Evolutionary conservation across 2,113 vertebrate genomes (phyloP), one percentile per base, ranked within the genome.

Genomic region (Uria aalge): DNA sequence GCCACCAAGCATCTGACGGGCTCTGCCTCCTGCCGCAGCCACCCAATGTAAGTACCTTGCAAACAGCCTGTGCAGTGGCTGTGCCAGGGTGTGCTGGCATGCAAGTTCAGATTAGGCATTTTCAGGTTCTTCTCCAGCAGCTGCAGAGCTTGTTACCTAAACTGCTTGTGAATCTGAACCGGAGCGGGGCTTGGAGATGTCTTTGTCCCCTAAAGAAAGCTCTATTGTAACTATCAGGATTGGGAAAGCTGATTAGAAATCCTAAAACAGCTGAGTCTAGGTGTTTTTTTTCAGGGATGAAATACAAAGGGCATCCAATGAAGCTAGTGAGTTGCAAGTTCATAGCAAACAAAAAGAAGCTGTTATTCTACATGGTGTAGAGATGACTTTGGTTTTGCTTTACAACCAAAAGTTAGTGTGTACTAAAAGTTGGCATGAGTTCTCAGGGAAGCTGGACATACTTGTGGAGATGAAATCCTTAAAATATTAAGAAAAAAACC

Each of bases 31-130:
- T 71, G 47, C 41, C 1, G 3, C 41, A 81, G n/a, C n/a, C 80
- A 71, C 86, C 64, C 64, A 59, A 59, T 0, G 0, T 34, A 73
- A 83, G 30, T 45, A 55, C 23, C 78, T 80, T 5, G 0, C 50
- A 80, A 67, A 45, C 26, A 89, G 17, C 12, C 78, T 71, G 32
- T 36, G 30, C 20, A 34, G 23, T 36, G 34, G 6, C 23, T 64
- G 16, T 76, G 53, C 45, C 78, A 86, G 67, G 9, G 14, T 3
- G 1, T 69, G 17, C 50, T 85, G 67, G 62, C 63, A 12, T 4
- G 0, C 2, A 47, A 3, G 40, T 53, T 29, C 2, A 0, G 24
- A 32, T 7, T 29, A 66, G 38, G 5, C 20, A 12, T 60, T 59
- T 59, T 60, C 62, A 85, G 56, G 56, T 15, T 77, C 17, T 38